A percentile compares a stretch with the other conserved stretches of the same genome.
Conservation (phyloP, 2,888 invertebrate genomes). For the Deilephila porcellus region DNA sequence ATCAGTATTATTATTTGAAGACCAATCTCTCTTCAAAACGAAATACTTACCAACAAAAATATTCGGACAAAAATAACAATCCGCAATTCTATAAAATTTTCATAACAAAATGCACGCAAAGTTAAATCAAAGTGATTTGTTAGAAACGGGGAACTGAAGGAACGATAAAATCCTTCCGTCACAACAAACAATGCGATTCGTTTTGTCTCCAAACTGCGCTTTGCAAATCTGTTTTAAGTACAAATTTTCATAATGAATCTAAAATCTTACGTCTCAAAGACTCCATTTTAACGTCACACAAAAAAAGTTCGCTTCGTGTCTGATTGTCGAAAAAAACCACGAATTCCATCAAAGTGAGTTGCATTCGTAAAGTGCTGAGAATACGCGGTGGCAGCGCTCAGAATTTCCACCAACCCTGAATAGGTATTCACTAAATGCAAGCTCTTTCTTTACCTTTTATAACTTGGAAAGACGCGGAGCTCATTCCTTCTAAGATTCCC, state of each 20-base stretch:
- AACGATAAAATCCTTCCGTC: neutral
- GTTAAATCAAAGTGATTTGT: neutral
- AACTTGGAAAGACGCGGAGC: constrained; percentile 75
- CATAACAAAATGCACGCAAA: neutral
- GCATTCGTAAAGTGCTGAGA: constrained; percentile 77
- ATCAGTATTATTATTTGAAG: too few species aligned
- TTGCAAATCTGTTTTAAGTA: constrained; percentile 11
- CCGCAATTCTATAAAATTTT: neutral
- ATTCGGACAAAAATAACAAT: neutral
- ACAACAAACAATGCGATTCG: constrained; percentile 4
- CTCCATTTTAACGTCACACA: constrained; percentile 43
- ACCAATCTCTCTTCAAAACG: too few species aligned
- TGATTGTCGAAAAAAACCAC: constrained; percentile 79
- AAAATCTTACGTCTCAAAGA: constrained; percentile 39
- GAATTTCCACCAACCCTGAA: constrained; percentile 75
- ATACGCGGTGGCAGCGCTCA: constrained; percentile 67
- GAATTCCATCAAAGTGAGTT: constrained; percentile 75
- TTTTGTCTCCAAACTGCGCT: constrained; percentile 16
- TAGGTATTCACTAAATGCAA: constrained; percentile 81
- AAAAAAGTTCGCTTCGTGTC: constrained; percentile 62
- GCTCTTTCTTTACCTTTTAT: constrained; percentile 77
- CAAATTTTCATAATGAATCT: constrained; percentile 36
- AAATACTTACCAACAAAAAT: neutral
- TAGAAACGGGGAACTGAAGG: neutral
- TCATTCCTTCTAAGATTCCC: constrained; percentile 73